A percentile compares a stretch with the other conserved stretches of the same genome.
These are phyloP conservation scores for Struthio camelus DNA, from an alignment of 2,113 vertebrate species.

Conservation along the genomic window DNA sequence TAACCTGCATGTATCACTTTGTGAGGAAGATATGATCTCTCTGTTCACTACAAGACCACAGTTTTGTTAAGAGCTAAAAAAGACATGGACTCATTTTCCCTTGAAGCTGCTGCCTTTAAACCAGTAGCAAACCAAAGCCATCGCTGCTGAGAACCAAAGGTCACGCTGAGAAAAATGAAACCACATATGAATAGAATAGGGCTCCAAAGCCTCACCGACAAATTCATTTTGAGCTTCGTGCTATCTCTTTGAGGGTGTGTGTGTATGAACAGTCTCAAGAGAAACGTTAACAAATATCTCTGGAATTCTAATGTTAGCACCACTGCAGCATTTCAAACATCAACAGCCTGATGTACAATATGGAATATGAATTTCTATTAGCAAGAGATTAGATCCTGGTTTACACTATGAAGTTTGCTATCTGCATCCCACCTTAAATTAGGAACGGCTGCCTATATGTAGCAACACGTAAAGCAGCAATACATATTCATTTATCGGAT, in stretches of 20 bases:
- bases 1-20: slow-evolving; percentile 69
- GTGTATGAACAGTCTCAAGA: slow-evolving; percentile 46
- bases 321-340: background rate
- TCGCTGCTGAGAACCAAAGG: slow-evolving; percentile 43
- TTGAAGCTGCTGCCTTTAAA: slow-evolving; percentile 39
- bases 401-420: slow-evolving; percentile 20
- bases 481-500: background rate
- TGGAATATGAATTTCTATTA: slow-evolving; percentile 58
- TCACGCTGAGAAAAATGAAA: slow-evolving; percentile 70
- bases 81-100: slow-evolving; percentile 62
- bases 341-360: background rate
- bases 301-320: slow-evolving; percentile 56
- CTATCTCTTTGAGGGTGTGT: slow-evolving; percentile 51
- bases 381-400: slow-evolving; percentile 23
- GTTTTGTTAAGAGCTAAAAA: slow-evolving; percentile 72
- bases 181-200: slow-evolving; percentile 35
- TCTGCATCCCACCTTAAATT: slow-evolving; percentile 55
- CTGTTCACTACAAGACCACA: slow-evolving; percentile 68
- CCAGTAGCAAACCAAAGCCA: slow-evolving; percentile 30
- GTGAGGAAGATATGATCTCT: slow-evolving; percentile 65
- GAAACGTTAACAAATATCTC: slow-evolving; percentile 63
- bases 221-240: slow-evolving; percentile 46
- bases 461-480: background rate
- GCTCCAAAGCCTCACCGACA: slow-evolving; percentile 42
- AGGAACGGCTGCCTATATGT: background rate